Evolutionary conservation across 2,888 invertebrate genomes (phyloP), one percentile per base, ranked within the genome.

Genomic region (Ochropleura leucogaster): DNA sequence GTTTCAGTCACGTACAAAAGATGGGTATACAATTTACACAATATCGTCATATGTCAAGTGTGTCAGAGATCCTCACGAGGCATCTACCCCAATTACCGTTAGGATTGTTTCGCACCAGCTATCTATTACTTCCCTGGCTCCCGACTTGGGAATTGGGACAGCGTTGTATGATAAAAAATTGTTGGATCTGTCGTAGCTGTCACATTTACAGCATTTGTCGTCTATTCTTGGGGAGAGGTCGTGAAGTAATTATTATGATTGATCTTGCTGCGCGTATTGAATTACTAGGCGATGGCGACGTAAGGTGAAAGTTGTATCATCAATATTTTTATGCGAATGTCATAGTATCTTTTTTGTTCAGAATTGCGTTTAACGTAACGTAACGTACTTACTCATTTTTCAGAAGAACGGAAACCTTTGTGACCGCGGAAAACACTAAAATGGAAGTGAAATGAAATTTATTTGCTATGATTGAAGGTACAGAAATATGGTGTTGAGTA

Each of bases 31-130:
- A 92, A 94, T 95, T 94, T 94, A 92, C 94, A 94, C 94, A 94
- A 94, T 94, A 95, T 95, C 92, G 94, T 93, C 93, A 95, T 95
- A 94, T 90, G 95, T 94, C 95, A 93, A 77, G 89, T 83, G 88
- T 91, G 95, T 92, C 95, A 91, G 86, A 87, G 86, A 88, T 86
- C 88, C 93, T 93, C 94, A 85, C 82, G 94, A 92, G 93, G 92
- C 92, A 90, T 89, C 93, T 91, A 92, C 93, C 93, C 95, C 94
- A 94, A 94, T 95, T 95, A 94, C 94, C 86, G 92, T 88, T 91
- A 91, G 93, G 94, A 95, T 94, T 95, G 95, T 95, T 94, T 92
- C 93, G 71, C 74, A 87, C 78, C 89, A 89, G 90, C 92, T 95
- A 94, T 95, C 94, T 95, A 95, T 95, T 95, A 94, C 93, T 92